A percentile compares a stretch with the other conserved stretches of the same genome.
These are phyloP conservation scores for Drosophila ohnishii DNA, from an alignment of 1,140 invertebrate species.

Conservation along the genomic window DNA sequence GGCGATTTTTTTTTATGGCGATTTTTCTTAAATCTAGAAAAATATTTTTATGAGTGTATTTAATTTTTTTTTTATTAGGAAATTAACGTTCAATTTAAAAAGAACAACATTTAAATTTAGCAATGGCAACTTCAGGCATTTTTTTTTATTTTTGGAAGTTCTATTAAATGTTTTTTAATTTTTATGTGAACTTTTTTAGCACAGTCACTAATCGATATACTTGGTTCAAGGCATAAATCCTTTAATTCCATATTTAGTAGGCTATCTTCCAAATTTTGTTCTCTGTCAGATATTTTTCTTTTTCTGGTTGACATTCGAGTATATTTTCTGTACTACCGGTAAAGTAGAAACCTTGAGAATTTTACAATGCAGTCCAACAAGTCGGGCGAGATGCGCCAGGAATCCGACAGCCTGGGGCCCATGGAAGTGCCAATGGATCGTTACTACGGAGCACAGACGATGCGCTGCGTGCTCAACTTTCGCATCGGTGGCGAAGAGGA, in stretches of 20 bases:
- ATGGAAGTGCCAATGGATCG: constrained; percentile 95
- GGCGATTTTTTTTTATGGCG: too few species aligned
- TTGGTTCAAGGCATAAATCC: too few species aligned
- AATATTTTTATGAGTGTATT: too few species aligned
- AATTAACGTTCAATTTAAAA: too few species aligned
- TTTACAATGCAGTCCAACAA: background rate
- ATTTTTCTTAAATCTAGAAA: too few species aligned
- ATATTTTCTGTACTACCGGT: background rate
- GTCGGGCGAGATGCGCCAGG: constrained; percentile 84
- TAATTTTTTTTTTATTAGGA: too few species aligned
- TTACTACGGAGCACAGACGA: constrained; percentile 99
- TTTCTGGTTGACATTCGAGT: background rate
- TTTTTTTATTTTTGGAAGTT: background rate
- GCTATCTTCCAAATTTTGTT: background rate
- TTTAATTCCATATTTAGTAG: too few species aligned
- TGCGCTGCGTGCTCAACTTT: constrained; percentile 97
- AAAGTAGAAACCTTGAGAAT: background rate
- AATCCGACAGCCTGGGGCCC: constrained; percentile 96
- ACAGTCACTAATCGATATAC: too few species aligned
- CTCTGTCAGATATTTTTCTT: constrained; percentile 10
- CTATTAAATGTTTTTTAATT: background rate
- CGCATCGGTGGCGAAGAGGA: constrained; percentile 97
- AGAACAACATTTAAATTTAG: too few species aligned
- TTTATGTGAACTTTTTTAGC: too few species aligned
- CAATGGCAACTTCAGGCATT: too few species aligned